These are phyloP conservation scores for Desoria tigrina DNA, from an alignment of 2,888 invertebrate species.

Conservation along the genomic window DNA sequence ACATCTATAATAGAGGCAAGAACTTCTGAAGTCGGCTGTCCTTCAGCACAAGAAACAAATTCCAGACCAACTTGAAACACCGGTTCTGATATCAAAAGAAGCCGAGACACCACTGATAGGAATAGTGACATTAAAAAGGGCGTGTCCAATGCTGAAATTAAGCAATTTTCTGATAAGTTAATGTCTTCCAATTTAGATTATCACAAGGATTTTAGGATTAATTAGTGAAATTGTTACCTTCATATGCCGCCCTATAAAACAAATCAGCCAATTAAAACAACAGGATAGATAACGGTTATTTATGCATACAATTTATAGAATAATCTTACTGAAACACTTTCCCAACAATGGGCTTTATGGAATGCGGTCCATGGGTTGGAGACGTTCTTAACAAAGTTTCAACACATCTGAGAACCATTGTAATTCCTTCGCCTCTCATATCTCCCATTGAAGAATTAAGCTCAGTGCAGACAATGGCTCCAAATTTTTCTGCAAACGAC, in stretches of 20 bases:
- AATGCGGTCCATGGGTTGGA: constrained; percentile 68
- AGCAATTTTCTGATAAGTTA: no score
- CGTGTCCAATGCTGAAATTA: constrained; percentile 70
- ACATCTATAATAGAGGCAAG: constrained; percentile 71
- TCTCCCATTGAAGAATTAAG: constrained; percentile 75
- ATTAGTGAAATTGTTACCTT: no score
- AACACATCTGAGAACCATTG: constrained; percentile 72
- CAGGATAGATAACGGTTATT: constrained; percentile 10
- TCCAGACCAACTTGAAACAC: constrained; percentile 60
- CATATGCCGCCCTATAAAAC: constrained; percentile 65
- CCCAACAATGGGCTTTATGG: constrained; percentile 51
- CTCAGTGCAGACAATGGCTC: constrained; percentile 67
- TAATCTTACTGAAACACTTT: constrained; percentile 48
- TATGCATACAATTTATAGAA: background rate
- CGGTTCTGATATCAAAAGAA: constrained; percentile 70
- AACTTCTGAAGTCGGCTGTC: constrained; percentile 62
- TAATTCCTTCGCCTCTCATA: constrained; percentile 71
- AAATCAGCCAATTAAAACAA: constrained; percentile 24
- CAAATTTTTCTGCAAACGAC: constrained; percentile 51
- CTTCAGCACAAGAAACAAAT: constrained; percentile 53
- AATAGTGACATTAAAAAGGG: constrained; percentile 75
- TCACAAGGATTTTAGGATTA: no score
- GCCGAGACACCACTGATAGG: constrained; percentile 74
- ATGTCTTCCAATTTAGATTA: no score
- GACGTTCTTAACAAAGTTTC: constrained; percentile 75